Conservation (phyloP, 2,797 vertebrate genomes). For the Myiothlypis coronata region DNA sequence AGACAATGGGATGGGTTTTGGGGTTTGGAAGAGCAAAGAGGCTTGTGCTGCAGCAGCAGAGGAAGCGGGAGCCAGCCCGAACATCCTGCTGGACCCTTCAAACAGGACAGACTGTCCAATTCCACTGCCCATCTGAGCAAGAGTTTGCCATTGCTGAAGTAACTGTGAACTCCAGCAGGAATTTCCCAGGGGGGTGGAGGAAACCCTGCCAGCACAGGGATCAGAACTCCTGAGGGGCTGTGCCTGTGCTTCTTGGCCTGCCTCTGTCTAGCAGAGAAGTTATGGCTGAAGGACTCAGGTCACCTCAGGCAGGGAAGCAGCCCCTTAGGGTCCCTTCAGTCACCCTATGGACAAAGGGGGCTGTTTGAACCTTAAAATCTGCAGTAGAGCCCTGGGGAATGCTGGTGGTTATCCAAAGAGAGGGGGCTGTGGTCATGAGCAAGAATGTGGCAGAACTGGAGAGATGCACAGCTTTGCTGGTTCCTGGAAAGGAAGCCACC, state of each 20-base stretch:
- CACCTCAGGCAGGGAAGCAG: background rate
- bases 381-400: background rate
- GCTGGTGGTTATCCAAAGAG: background rate
- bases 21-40: background rate
- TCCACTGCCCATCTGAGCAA: background rate
- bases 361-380: background rate
- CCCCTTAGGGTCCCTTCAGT: fast-evolving
- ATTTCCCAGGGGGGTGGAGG: background rate
- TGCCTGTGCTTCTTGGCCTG: background rate
- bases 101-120: background rate
- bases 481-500: slow-evolving; percentile 1
- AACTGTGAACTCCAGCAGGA: background rate
- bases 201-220: background rate
- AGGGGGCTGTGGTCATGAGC: background rate
- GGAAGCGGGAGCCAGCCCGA: background rate
- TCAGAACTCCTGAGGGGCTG: background rate
- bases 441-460: background rate
- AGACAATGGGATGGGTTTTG: background rate
- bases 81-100: background rate
- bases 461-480: background rate
- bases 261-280: background rate
- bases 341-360: background rate
- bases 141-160: background rate
- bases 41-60: background rate
- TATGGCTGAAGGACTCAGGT: background rate